Percentiles rank a stretch among this genome's conserved stretches.
Evolutionary conservation across 2,113 vertebrate genomes (phyloP).

Genomic region (Psittacara wagleri): DNA sequence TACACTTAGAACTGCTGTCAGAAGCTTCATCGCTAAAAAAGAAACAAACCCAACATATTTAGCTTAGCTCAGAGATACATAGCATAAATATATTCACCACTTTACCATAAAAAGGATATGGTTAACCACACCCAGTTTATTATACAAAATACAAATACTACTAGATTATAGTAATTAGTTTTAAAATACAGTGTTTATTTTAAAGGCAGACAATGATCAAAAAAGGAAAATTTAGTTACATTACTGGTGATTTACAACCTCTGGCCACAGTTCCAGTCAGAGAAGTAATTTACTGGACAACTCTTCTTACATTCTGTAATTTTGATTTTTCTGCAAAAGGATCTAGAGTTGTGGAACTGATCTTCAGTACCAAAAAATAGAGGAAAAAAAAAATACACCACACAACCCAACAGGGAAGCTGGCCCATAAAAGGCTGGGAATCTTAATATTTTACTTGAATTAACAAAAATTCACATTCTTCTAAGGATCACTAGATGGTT

Average conservation of each 20-base stretch:
- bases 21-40: constrained; percentile 84
- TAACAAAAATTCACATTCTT: not conserved
- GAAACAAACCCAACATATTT: not conserved
- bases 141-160: not conserved
- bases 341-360: not conserved
- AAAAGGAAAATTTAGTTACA: not conserved
- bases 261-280: not conserved
- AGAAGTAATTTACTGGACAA: not conserved
- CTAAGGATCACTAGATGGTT: not conserved
- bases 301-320: not conserved
- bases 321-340: not conserved
- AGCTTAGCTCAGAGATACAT: not conserved
- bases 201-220: not conserved
- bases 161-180: not conserved
- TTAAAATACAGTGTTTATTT: not conserved
- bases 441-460: not conserved
- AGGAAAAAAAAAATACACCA: not conserved
- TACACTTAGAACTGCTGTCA: constrained; percentile 80
- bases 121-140: not conserved
- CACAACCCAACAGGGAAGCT: not conserved
- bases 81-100: not conserved
- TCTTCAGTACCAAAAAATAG: not conserved
- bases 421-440: not conserved
- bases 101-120: not conserved
- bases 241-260: not conserved